Evolutionary conservation across 2,113 vertebrate species (phyloP), one percentile per base, ranked within the genome.

Genomic region (Gadus macrocephalus): DNA sequence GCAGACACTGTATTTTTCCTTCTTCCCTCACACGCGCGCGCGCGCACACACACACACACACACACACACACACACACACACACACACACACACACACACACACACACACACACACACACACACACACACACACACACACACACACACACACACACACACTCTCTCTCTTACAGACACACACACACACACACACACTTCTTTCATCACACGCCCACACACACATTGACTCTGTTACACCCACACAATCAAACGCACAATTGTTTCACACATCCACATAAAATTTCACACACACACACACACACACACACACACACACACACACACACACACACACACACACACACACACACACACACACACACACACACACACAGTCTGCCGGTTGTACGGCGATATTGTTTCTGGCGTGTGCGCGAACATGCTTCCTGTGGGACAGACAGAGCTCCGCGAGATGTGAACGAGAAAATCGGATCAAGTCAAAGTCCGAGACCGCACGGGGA

Each of bases 231-330:
- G 31, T 35, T 35, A 16, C 53, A 55, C 55, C 5, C 55, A n/a
- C 55, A 58, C 55, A 58, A 25, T 25, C 25, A 25, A 9, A 58
- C 55, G 16, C 55, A 58, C 55, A 58, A n/a, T 35, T 35, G 2
- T 5, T 7, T 35, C 42, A 9, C 42, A 49, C 42, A 49, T 14
- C 8, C 42, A 49, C 42, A 49, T 9, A 49, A 53, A 19, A 25
- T 6, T 35, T 35, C 31, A 4, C 65, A 16, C 38, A 66, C 19
- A n/a, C 67, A 75, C 66, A 65, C 49, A 68, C 56, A 60, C 17
- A 5, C 15, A 58, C 15, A 58, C 55, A 58, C 16, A n/a, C 56
- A 5, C 6, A 35, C 31, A 35, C 31, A 35, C 31, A 35, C 31
- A 35, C 31, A 35, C 53, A 55, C 12, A 55, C 12, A 9, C 58